Evolutionary conservation across 2,797 vertebrate genomes (phyloP).

Genomic region (Margarornis squamiger): DNA sequence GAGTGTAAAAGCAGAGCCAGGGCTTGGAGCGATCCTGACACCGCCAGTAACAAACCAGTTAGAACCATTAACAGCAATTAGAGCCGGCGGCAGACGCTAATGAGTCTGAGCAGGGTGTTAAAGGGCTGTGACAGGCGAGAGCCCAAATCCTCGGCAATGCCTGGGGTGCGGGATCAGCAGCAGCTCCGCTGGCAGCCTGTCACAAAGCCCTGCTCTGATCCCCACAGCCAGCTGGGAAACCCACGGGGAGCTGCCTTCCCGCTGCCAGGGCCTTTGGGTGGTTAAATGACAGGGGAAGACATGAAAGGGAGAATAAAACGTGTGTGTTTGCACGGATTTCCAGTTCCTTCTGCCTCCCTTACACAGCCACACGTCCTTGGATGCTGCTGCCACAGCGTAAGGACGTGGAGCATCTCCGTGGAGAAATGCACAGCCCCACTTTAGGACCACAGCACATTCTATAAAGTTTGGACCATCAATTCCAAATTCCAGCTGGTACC

Average conservation of each 20-base stretch:
- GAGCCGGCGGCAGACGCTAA: slow-evolving; percentile 52
- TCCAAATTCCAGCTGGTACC: neutral
- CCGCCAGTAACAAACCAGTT: slow-evolving; percentile 62
- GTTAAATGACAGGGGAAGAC: neutral
- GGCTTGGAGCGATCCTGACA: slow-evolving; percentile 54
- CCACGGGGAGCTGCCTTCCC: neutral
- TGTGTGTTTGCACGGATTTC: rapidly evolving
- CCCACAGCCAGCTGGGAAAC: neutral
- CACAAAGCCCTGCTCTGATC: rapidly evolving
- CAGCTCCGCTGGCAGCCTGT: neutral
- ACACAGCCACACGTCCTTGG: neutral
- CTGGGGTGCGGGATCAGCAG: neutral
- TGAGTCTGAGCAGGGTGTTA: slow-evolving; percentile 47
- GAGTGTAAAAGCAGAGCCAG: slow-evolving; percentile 56
- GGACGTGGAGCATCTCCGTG: neutral
- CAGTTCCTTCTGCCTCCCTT: neutral
- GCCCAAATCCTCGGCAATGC: neutral
- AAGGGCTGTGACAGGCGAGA: slow-evolving; percentile 25
- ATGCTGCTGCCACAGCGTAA: rapidly evolving
- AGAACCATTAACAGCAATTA: slow-evolving; percentile 66
- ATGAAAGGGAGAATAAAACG: neutral
- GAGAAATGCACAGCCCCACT: neutral
- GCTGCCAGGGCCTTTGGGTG: neutral
- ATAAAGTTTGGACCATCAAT: neutral
- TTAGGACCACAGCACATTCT: neutral